A percentile compares a stretch with the other conserved stretches of the same genome.
Evolutionary conservation across 2,113 vertebrate genomes (phyloP).

Genomic region (Charadrius vociferus): DNA sequence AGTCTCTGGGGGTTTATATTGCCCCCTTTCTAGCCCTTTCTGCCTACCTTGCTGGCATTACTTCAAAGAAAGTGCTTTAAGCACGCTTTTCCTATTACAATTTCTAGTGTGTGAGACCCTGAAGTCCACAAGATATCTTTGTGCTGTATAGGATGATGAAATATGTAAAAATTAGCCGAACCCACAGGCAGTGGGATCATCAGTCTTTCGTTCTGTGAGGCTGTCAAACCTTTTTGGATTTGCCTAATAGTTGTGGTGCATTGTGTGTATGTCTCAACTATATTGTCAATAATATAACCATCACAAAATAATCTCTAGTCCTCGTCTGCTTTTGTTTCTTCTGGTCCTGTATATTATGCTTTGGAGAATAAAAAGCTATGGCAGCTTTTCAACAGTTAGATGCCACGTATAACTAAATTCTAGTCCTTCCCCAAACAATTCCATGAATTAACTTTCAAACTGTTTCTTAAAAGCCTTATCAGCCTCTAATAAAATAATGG

Average conservation of each 20-base stretch:
- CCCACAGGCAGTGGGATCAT: not conserved
- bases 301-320: not conserved
- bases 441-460: conserved; percentile 1
- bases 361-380: not conserved
- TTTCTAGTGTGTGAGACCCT: not conserved
- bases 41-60: not conserved
- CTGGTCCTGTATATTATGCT: not conserved
- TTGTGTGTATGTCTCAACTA: not conserved
- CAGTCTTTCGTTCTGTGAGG: not conserved
- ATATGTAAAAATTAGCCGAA: not conserved
- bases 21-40: not conserved
- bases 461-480: conserved; percentile 23
- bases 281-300: not conserved
- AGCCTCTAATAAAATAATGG: conserved; percentile 52
- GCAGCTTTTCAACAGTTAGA: not conserved
- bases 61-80: not conserved
- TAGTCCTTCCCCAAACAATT: not conserved
- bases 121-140: not conserved
- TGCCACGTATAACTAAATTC: not conserved
- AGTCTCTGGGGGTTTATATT: not conserved
- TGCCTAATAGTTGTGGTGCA: not conserved
- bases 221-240: not conserved
- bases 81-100: not conserved
- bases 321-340: not conserved
- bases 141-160: not conserved